Evolutionary conservation across 1,140 invertebrate genomes (phyloP).

Genomic region (Schmidtea mediterranea): DNA sequence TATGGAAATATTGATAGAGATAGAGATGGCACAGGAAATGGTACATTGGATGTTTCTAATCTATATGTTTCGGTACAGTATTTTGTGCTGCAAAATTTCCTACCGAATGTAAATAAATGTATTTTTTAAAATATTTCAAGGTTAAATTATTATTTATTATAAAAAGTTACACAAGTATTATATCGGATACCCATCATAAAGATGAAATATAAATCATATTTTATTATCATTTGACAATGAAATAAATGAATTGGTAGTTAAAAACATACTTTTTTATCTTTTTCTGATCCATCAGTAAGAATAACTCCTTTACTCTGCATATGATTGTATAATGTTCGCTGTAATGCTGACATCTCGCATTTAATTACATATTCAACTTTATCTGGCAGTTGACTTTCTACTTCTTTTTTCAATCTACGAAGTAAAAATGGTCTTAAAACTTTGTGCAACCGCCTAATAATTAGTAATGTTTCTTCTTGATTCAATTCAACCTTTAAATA

Average conservation of each 20-base stretch:
- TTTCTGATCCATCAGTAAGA: slow-evolving; percentile 66
- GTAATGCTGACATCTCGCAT: slow-evolving; percentile 88
- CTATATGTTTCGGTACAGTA: too few species aligned
- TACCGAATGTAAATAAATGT: too few species aligned
- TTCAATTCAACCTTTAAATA: slow-evolving; percentile 58
- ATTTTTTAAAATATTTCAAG: too few species aligned
- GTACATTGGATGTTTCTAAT: too few species aligned
- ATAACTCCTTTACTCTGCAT: slow-evolving; percentile 86
- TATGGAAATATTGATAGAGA: too few species aligned
- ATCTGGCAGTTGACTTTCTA: slow-evolving; percentile 86
- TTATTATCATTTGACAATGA: background rate
- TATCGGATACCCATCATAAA: too few species aligned
- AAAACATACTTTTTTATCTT: slow-evolving; percentile 40
- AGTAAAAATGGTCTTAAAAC: slow-evolving; percentile 81
- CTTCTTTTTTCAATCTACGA: slow-evolving; percentile 82
- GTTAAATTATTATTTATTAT: too few species aligned
- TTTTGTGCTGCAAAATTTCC: too few species aligned
- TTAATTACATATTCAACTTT: slow-evolving; percentile 91
- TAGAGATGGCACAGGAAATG: too few species aligned
- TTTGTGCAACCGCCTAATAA: slow-evolving; percentile 93
- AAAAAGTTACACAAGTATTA: too few species aligned
- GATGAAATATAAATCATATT: too few species aligned
- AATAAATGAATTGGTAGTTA: background rate
- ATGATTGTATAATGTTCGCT: slow-evolving; percentile 66
- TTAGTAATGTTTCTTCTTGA: slow-evolving; percentile 94